Evolutionary conservation across 2,888 invertebrate genomes (phyloP), one percentile per base, ranked within the genome.

Genomic region (Orgyia antiqua): DNA sequence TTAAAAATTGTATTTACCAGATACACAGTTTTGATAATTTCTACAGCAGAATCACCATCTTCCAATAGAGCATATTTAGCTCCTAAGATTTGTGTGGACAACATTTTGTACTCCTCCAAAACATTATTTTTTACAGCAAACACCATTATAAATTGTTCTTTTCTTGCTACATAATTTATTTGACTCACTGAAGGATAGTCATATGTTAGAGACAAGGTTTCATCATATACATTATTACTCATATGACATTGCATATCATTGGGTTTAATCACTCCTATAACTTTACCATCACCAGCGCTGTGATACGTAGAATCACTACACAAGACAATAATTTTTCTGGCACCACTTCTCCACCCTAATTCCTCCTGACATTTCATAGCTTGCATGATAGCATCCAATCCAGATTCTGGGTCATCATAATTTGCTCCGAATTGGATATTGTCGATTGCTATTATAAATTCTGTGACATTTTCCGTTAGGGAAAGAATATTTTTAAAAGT

Each of bases 381-480:
- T 74, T 96, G 96, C 92, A 97, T 94, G 25, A 96, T 76, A 6
- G 93, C 96, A 67, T 97, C 96, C 27, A 97, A 89, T 2, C 94
- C 94, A 10, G 95, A 95, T 76, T 96, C 96, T 0, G 93, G 93
- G 3, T 88, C 78, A 54, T 94, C 93, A 39, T 92, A 69, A 74
- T 91, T 91, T 40, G 40, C 84, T 67, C 39, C 88, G 38, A 73
- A 52, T 1, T 28, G 17, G 13, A 46, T 39, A 0, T 20, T 11
- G 0, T 10, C 5, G 4, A 68, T 41, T 3, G 5, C 29, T 0
- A 29, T 0, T 9, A 24, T 25, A 42, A 89, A 89, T 24, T 42
- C 46, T 0, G 58, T 34, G n/a, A 26, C 87, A 43, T 94, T 70
- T 1, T 78, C 64, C 4, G 90, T 91, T 33, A 96, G 71, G 1